Evolutionary conservation across 2,888 invertebrate species (phyloP).

Genomic region (Drosophila paranaensis): DNA sequence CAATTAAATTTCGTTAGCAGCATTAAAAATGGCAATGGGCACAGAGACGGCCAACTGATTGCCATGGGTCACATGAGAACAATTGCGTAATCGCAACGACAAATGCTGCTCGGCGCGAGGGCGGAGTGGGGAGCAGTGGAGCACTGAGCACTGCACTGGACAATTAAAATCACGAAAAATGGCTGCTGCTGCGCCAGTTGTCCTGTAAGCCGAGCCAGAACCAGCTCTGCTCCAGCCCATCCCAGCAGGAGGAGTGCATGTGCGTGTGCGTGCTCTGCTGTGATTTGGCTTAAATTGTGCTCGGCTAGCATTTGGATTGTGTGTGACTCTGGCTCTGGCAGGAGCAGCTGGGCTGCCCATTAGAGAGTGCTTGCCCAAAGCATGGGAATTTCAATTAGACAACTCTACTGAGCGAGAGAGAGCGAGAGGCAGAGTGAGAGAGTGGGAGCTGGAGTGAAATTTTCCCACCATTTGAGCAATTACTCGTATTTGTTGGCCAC

Average conservation of each 20-base stretch:
- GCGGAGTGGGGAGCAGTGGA: no score
- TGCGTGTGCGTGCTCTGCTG: slow-evolving; percentile 72
- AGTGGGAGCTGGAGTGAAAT: slow-evolving; percentile 43
- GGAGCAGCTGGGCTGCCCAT: slow-evolving; percentile 70
- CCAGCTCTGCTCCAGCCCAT: slow-evolving; percentile 5
- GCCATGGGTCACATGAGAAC: slow-evolving; percentile 75
- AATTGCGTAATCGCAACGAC: slow-evolving; percentile 59
- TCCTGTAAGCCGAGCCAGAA: slow-evolving; percentile 22
- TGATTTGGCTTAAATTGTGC: slow-evolving; percentile 74
- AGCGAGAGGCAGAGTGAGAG: neutral
- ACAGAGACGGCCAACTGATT: slow-evolving; percentile 36
- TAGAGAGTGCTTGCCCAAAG: slow-evolving; percentile 56
- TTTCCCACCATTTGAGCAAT: slow-evolving; percentile 73
- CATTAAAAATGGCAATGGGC: slow-evolving; percentile 68
- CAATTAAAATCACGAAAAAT: slow-evolving; percentile 79
- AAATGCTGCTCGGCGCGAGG: neutral
- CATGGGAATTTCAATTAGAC: slow-evolving; percentile 80
- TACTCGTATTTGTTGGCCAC: slow-evolving; percentile 41
- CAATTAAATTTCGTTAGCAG: slow-evolving; percentile 80
- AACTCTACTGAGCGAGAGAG: neutral
- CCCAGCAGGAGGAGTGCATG: neutral
- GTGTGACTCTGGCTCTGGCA: slow-evolving; percentile 22
- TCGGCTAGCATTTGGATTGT: slow-evolving; percentile 45
- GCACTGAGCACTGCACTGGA: slow-evolving; percentile 23
- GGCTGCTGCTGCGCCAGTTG: slow-evolving; percentile 60